Conservation (phyloP, 2,888 invertebrate species). For the Neuroscelio doddi region DNA sequence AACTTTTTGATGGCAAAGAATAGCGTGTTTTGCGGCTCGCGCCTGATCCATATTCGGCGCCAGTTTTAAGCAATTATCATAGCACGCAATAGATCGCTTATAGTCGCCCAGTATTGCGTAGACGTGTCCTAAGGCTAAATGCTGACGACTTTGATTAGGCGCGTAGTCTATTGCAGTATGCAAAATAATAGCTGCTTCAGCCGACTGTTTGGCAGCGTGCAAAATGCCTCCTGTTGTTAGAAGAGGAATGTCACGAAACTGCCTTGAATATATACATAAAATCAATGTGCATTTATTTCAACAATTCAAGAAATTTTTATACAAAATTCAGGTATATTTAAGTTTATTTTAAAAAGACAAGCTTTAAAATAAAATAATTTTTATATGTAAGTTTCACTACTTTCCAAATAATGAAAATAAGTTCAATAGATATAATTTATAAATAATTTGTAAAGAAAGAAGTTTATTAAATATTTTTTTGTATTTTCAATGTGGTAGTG, state of each 20-base stretch:
- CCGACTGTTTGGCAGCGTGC: conserved; percentile 78
- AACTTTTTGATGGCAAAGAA: conserved; percentile 80
- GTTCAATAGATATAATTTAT: too few relatives aligned
- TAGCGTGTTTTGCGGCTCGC: conserved; percentile 77
- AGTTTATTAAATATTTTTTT: too few relatives aligned
- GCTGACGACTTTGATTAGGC: conserved; percentile 76
- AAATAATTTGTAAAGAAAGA: too few relatives aligned
- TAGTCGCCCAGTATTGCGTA: conserved; percentile 82
- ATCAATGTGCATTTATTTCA: conserved; percentile 9
- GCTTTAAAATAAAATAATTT: too few relatives aligned
- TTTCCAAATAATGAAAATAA: too few relatives aligned
- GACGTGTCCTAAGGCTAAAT: conserved; percentile 82
- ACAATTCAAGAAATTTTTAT: too few relatives aligned
- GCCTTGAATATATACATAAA: conserved; percentile 73
- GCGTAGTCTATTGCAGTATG: conserved; percentile 83
- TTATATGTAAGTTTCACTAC: too few relatives aligned
- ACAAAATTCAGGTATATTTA: too few relatives aligned
- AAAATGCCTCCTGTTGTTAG: conserved; percentile 83
- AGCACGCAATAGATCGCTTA: conserved; percentile 80
- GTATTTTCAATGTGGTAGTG: too few relatives aligned
- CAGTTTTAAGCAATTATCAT: conserved; percentile 79
- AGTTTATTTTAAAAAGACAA: too few relatives aligned
- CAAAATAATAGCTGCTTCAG: conserved; percentile 82
- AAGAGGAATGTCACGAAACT: conserved; percentile 81
- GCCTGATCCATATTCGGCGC: conserved; percentile 78